phyloP scores from a whole-genome alignment of 1,140 invertebrate species.

The Lepeophtheirus salmonis region DNA sequence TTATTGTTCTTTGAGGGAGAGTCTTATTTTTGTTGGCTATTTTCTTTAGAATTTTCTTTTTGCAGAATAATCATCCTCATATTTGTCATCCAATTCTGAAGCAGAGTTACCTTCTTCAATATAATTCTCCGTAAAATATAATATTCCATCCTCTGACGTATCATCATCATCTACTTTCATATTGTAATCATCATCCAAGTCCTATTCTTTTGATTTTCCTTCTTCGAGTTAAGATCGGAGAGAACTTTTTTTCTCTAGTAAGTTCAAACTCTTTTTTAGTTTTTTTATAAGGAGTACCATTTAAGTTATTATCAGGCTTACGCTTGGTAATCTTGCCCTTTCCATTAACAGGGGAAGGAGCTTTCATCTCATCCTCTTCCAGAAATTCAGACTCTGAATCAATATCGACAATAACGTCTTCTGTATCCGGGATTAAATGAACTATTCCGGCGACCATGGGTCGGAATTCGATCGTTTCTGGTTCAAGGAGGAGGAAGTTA shows the following conservation, averaged over 20 bases:
- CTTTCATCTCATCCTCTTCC: conserved; percentile 15
- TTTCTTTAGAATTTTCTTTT: conserved; percentile 18
- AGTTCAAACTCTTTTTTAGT: neutral
- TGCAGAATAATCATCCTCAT: conserved; percentile 28
- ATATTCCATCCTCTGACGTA: conserved; percentile 24
- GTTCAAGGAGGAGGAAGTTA: neutral
- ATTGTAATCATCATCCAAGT: neutral
- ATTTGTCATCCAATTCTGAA: conserved; percentile 25
- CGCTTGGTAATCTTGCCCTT: conserved; percentile 14
- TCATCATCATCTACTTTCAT: conserved; percentile 15
- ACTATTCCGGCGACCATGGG: neutral
- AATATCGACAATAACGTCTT: conserved; percentile 1
- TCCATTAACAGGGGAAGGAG: conserved; percentile 5
- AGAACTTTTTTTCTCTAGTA: neutral
- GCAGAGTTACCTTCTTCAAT: conserved; percentile 23
- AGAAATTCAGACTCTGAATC: conserved; percentile 17
- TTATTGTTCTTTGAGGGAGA: conserved; percentile 15
- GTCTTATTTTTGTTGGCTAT: conserved; percentile 23
- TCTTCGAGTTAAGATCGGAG: conserved; percentile 4
- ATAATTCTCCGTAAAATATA: conserved; percentile 34
- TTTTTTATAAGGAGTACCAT: neutral
- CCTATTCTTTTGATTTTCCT: neutral
- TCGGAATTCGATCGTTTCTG: conserved; percentile 13
- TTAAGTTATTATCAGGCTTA: conserved; percentile 1
- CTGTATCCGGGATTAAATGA: neutral